Evolutionary conservation across 2,113 vertebrate species (phyloP).

Genomic region (Muntiacus reevesi): DNA sequence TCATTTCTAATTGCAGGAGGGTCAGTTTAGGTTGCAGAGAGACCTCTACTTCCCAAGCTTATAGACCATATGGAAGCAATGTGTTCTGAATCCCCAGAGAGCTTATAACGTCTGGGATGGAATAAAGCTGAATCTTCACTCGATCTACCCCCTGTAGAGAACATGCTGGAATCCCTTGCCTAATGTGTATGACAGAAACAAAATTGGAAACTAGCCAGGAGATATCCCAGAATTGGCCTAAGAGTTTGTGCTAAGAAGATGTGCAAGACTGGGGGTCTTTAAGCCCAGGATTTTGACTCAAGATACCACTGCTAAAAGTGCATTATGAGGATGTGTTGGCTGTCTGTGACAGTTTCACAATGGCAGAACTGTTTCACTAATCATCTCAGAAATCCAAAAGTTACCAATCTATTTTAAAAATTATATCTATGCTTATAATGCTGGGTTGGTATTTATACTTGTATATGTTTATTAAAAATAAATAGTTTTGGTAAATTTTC

Average conservation of each 20-base stretch:
- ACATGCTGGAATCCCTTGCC: neutral
- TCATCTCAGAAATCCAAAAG: neutral
- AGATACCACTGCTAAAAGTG: neutral
- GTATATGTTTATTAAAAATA: neutral
- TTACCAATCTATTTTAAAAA: neutral
- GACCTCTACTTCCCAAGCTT: neutral
- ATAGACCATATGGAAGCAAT: neutral
- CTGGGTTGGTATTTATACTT: neutral
- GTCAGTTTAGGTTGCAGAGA: neutral
- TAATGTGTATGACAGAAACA: neutral
- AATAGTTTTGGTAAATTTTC: neutral
- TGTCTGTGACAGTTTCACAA: neutral
- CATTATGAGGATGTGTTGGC: neutral
- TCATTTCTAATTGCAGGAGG: constrained; percentile 47
- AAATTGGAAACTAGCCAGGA: neutral
- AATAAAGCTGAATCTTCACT: neutral
- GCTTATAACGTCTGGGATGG: neutral
- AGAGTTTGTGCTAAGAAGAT: neutral
- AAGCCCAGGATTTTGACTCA: neutral
- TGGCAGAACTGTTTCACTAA: neutral
- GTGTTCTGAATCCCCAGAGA: neutral
- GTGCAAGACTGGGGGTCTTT: neutral
- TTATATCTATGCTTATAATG: neutral
- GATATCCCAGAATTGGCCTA: neutral
- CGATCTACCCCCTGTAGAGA: neutral